Percentiles rank a stretch among this genome's conserved stretches.
phyloP scores from a whole-genome alignment of 2,797 vertebrate species.

The Arremon brunneinucha region DNA sequence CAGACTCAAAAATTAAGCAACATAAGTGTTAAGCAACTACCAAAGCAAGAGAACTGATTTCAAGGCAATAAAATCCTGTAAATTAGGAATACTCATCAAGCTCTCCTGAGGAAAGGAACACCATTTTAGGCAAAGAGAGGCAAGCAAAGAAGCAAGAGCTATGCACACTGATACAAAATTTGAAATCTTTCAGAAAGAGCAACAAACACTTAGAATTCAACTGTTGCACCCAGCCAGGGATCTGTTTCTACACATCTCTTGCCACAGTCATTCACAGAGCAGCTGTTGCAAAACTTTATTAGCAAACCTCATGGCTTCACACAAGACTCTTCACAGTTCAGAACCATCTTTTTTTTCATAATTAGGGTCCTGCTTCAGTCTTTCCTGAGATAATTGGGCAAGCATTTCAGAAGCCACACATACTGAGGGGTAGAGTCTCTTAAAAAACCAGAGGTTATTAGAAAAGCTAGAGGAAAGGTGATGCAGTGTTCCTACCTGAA shows the following conservation, averaged over 20 bases:
- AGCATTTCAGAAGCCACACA: background rate
- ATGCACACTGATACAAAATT: background rate
- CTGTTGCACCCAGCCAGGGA: background rate
- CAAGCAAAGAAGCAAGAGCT: background rate
- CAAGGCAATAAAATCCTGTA: background rate
- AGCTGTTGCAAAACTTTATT: background rate
- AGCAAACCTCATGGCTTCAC: background rate
- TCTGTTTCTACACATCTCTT: background rate
- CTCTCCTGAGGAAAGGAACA: background rate
- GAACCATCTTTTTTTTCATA: background rate
- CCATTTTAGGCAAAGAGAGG: background rate
- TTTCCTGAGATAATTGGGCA: background rate
- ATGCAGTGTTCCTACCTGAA: background rate
- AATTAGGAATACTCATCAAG: background rate
- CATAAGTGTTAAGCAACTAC: background rate
- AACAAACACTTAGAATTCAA: background rate
- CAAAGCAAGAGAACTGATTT: background rate
- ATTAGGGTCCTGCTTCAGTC: background rate
- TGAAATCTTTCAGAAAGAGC: background rate
- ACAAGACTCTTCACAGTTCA: background rate
- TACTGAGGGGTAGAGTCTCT: background rate
- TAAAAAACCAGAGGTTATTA: background rate
- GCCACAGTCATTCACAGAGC: background rate
- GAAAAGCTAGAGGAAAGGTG: background rate
- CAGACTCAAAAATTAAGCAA: background rate